Percentiles rank a stretch among this genome's conserved stretches.
Evolutionary conservation across 2,113 vertebrate genomes (phyloP).

Genomic region (Malaclemys terrapin): DNA sequence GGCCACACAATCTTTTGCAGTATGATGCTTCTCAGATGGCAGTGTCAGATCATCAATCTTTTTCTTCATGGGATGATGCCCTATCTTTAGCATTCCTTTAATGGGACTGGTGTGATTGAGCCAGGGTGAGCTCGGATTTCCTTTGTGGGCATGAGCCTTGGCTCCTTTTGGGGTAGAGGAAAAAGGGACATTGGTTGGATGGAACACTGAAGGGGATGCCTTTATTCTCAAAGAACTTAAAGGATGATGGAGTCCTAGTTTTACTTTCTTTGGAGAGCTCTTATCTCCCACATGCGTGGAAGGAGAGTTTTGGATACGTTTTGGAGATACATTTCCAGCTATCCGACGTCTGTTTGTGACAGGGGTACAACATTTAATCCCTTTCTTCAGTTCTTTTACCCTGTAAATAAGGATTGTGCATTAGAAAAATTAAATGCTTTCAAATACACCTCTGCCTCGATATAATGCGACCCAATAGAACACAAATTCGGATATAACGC

Average conservation of each 20-base stretch:
- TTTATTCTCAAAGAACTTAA: slow-evolving; percentile 52
- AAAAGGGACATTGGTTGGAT: slow-evolving; percentile 58
- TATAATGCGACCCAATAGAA: too few species aligned
- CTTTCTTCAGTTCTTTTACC: slow-evolving; percentile 91
- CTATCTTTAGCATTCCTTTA: slow-evolving; percentile 56
- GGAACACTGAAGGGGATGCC: slow-evolving; percentile 50
- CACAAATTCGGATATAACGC: too few species aligned
- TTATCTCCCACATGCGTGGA: slow-evolving; percentile 77
- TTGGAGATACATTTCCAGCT: slow-evolving; percentile 74
- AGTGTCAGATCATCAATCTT: not conserved
- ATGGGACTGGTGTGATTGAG: slow-evolving; percentile 69
- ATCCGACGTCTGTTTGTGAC: slow-evolving; percentile 46
- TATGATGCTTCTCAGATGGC: not conserved
- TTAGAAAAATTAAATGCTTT: slow-evolving; percentile 18
- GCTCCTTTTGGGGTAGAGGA: slow-evolving; percentile 78
- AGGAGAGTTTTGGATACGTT: slow-evolving; percentile 74
- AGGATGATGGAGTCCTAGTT: slow-evolving; percentile 73
- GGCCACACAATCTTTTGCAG: slow-evolving; percentile 32
- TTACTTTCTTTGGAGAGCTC: slow-evolving; percentile 85
- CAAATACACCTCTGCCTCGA: not conserved
- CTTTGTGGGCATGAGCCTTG: slow-evolving; percentile 56
- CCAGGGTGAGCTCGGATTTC: slow-evolving; percentile 39
- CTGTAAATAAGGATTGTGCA: slow-evolving; percentile 73
- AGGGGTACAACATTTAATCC: slow-evolving; percentile 69
- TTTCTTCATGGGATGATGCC: slow-evolving; percentile 51